A percentile compares a stretch with the other conserved stretches of the same genome.
Evolutionary conservation across 2,113 vertebrate species (phyloP).

Genomic region (Aegithalos caudatus): DNA sequence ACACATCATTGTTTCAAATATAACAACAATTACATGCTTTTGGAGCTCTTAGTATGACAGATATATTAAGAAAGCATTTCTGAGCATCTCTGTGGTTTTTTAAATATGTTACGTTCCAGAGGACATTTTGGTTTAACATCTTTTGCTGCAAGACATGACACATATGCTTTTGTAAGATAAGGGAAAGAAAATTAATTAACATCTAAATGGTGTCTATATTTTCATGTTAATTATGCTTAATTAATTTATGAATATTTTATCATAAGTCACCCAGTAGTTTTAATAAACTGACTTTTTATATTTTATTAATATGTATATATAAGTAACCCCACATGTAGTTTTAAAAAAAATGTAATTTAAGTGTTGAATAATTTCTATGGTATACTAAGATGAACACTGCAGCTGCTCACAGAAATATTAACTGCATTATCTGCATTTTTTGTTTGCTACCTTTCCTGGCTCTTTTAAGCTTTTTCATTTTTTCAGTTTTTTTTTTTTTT

Average conservation of each 20-base stretch:
- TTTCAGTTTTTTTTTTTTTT: rapidly evolving
- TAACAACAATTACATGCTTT: neutral
- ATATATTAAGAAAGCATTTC: neutral
- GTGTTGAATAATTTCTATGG: neutral
- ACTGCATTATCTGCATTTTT: neutral
- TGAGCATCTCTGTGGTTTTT: neutral
- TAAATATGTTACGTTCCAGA: neutral
- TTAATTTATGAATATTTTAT: constrained; percentile 16
- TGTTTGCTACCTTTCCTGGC: neutral
- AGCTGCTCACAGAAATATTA: neutral
- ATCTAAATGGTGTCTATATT: constrained; percentile 6
- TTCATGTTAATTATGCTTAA: constrained; percentile 29
- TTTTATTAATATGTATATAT: neutral
- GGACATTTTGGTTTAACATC: neutral
- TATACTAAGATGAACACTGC: neutral
- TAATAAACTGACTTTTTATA: neutral
- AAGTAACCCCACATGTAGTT: neutral
- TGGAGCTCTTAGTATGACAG: neutral
- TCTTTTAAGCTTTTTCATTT: neutral
- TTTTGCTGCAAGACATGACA: neutral
- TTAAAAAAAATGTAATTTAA: neutral
- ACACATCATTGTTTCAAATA: neutral
- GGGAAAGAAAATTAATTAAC: constrained; percentile 31
- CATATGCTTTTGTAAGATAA: neutral
- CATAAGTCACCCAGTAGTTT: neutral